phyloP scores from a whole-genome alignment of 2,113 vertebrate genomes.

The Equus quagga region DNA sequence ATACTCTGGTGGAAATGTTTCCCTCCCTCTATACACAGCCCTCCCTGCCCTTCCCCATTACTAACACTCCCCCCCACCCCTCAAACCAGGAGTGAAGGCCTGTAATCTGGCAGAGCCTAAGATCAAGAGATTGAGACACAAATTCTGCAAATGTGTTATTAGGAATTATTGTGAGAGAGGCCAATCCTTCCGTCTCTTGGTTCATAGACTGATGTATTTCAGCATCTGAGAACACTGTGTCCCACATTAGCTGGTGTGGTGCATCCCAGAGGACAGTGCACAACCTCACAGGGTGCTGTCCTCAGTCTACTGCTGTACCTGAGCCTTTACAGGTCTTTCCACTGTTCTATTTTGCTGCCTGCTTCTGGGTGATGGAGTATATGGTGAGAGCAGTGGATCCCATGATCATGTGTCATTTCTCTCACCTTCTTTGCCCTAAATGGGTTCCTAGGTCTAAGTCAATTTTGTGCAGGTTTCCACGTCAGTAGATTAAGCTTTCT shows the following conservation, averaged over 20 bases:
- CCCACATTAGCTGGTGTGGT: background rate
- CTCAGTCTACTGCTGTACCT: too few relatives aligned
- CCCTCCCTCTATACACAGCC: background rate
- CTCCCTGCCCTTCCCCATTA: rapidly evolving
- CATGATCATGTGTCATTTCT: background rate
- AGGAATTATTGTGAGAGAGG: background rate
- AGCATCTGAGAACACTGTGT: background rate
- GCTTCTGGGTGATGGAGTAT: background rate
- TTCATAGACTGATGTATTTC: background rate
- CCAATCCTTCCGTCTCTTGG: background rate
- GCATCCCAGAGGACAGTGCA: background rate
- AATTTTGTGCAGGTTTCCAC: background rate
- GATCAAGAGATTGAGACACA: background rate
- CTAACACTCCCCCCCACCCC: rapidly evolving
- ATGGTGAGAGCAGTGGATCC: background rate
- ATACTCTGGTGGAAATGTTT: background rate
- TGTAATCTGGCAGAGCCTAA: background rate
- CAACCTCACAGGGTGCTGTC: background rate
- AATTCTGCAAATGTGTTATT: background rate
- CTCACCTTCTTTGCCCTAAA: background rate
- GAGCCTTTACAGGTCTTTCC: background rate
- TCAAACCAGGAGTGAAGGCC: background rate
- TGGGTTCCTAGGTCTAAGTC: background rate
- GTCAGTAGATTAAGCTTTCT: background rate
- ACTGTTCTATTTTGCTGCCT: background rate